Conservation (phyloP, 2,113 vertebrate genomes). For the Rhinoptilus africanus region DNA sequence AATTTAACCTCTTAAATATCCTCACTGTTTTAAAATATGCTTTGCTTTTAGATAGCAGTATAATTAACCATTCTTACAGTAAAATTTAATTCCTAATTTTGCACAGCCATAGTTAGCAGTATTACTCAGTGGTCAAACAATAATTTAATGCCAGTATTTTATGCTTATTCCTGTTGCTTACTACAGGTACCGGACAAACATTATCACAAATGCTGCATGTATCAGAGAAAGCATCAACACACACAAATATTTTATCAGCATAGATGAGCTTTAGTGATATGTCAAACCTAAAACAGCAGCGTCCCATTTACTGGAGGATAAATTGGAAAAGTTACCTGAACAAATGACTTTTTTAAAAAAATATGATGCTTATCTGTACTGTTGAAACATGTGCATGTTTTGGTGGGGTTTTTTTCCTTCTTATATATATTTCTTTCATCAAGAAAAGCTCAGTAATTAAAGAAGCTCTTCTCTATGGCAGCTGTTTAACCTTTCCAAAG, state of each 20-base stretch:
- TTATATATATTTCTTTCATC: not conserved
- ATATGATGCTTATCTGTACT: not conserved
- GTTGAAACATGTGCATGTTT: not conserved
- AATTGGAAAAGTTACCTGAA: not conserved
- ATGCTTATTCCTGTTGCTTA: not conserved
- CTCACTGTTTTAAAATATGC: not conserved
- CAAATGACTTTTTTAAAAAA: not conserved
- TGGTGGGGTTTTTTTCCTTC: not conserved
- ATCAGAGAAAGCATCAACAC: not conserved
- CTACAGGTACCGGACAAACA: not conserved
- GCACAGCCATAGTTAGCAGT: not conserved
- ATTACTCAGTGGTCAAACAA: not conserved
- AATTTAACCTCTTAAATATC: not conserved
- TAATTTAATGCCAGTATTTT: not conserved
- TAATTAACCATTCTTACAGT: not conserved
- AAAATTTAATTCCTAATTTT: not conserved
- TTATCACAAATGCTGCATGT: not conserved
- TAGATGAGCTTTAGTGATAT: not conserved
- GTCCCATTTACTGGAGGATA: not conserved
- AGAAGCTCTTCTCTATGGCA: not conserved
- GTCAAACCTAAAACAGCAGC: not conserved
- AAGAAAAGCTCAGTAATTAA: conserved; percentile 1
- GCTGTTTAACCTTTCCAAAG: conserved; percentile 8
- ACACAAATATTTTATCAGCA: not conserved
- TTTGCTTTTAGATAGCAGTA: not conserved